Conservation (phyloP, 2,888 invertebrate genomes). For the Eupithecia abbreviata region DNA sequence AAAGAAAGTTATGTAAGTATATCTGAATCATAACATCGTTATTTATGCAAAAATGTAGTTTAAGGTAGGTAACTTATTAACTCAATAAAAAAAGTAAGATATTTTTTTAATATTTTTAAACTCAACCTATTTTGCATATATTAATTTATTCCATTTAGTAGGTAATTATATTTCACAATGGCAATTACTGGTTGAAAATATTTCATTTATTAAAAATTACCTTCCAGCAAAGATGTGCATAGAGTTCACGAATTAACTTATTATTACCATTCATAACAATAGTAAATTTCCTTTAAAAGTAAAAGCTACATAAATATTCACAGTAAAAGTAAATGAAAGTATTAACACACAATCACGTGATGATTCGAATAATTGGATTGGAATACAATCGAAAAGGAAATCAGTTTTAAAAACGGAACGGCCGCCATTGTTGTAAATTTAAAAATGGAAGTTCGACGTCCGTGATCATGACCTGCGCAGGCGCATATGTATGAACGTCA, state of each 20-base stretch:
- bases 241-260: not conserved
- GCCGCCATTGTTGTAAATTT: constrained; percentile 68
- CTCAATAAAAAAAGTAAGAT: not conserved
- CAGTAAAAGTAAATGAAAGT: constrained; percentile 50
- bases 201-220: not conserved
- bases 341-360: constrained; percentile 68
- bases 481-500: constrained; percentile 4
- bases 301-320: constrained; percentile 42
- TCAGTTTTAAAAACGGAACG: constrained; percentile 60
- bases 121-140: not conserved
- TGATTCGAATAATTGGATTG: constrained; percentile 53
- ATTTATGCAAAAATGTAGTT: not conserved
- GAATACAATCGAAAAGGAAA: constrained; percentile 62
- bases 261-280: constrained; percentile 14
- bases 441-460: constrained; percentile 79
- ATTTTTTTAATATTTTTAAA: not conserved
- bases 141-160: not conserved
- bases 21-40: not conserved
- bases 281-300: constrained; percentile 37
- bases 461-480: constrained; percentile 80
- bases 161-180: not conserved
- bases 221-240: not conserved
- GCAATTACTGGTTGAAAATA: not conserved
- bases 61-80: not conserved
- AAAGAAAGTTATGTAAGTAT: not conserved